Evolutionary conservation across 2,888 invertebrate species (phyloP), one percentile per base, ranked within the genome.

Genomic region (Thera obeliscata): DNA sequence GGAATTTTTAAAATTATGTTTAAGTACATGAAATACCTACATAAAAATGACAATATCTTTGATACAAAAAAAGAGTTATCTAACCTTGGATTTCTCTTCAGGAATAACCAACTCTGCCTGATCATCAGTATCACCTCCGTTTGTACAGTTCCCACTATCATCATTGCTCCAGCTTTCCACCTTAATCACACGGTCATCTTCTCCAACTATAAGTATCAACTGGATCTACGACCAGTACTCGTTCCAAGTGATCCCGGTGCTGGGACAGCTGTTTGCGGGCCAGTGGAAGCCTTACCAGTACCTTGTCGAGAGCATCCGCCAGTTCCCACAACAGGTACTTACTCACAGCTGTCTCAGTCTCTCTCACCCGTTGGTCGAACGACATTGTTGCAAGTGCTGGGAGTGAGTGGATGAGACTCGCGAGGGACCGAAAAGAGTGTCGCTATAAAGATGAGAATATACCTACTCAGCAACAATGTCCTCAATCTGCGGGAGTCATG

Each of bases 251-350:
- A 99, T 99, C 81, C 99, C 99, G 6, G 98, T 98, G 1, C 94
- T 99, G 95, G 99, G 99, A 0, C 97, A 98, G 85, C 90, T 99
- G 52, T 94, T 99, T 49, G 97, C 98, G 3, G 97, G 98, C 2
- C 97, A 99, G 90, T 99, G 98, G 98, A 95, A 97, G 71, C 96
- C 99, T 0, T 99, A 99, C 93, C 97, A 99, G 89, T 99, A 99
- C 90, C 95, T 99, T 54, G 99, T 99, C 0, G 99, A 99, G 91
- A 99, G 99, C 90, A 99, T 99, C 76, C 94, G 99, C 49, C 96
- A 97, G 86, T 99, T 99, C 90, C 99, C 99, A 0, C 95, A 96
- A 78, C 99, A 99, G 95, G 97, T 96, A 65, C 41, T 7, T 41
- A 41, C 41, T 7, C 41, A 7, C 7, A 6, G 6, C 41, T 41